Evolutionary conservation across 2,888 invertebrate species (phyloP).

Genomic region (Andrena hattorfiana): DNA sequence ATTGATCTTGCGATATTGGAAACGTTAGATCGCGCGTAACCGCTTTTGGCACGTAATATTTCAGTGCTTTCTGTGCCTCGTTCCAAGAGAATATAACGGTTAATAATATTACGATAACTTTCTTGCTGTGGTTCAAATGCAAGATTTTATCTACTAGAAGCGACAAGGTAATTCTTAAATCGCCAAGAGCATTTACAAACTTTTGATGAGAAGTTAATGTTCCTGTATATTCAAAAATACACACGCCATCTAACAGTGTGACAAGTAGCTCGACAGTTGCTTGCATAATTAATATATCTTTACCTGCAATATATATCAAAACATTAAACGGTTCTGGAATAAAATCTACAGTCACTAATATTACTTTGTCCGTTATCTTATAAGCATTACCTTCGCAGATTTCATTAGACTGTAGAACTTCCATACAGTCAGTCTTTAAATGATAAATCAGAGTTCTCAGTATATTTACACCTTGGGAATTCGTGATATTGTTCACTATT

Average conservation of each 20-base stretch:
- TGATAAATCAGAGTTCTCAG: slow-evolving; percentile 77
- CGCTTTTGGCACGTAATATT: slow-evolving; percentile 74
- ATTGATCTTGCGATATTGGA: slow-evolving; percentile 70
- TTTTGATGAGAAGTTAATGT: slow-evolving; percentile 70
- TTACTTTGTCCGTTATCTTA: slow-evolving; percentile 7
- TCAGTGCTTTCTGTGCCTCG: slow-evolving; percentile 70
- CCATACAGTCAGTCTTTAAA: slow-evolving; percentile 73
- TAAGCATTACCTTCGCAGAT: slow-evolving; percentile 48
- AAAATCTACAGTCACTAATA: slow-evolving; percentile 14
- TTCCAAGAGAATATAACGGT: slow-evolving; percentile 75
- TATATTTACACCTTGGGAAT: slow-evolving; percentile 71
- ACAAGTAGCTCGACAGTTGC: slow-evolving; percentile 71
- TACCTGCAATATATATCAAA: slow-evolving; percentile 52
- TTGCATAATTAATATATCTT: slow-evolving; percentile 59
- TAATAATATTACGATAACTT: slow-evolving; percentile 66
- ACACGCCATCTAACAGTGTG: slow-evolving; percentile 74
- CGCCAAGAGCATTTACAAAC: slow-evolving; percentile 73
- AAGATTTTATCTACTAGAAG: slow-evolving; percentile 67
- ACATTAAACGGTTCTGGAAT: slow-evolving; percentile 8
- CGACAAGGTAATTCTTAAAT: slow-evolving; percentile 73
- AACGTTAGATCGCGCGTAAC: slow-evolving; percentile 56
- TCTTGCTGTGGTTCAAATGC: slow-evolving; percentile 61
- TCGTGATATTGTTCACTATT: slow-evolving; percentile 70
- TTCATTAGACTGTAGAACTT: slow-evolving; percentile 48
- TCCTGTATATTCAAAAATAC: slow-evolving; percentile 75